phyloP scores from a whole-genome alignment of 2,797 vertebrate species.

The Tenualosa ilisha region DNA sequence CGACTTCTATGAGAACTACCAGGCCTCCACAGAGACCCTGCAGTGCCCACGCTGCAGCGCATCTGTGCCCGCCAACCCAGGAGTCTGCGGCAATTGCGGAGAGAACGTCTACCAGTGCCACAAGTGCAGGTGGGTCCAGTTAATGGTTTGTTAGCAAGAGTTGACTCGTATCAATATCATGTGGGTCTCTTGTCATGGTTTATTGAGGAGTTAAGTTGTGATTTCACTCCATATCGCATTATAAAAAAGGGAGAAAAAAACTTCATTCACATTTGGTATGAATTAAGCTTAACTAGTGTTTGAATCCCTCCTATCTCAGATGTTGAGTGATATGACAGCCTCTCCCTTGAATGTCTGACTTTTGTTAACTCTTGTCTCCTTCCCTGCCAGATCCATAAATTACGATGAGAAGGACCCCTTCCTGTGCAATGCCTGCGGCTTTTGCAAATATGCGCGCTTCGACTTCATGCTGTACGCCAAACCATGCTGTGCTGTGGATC shows the following conservation, averaged over 20 bases:
- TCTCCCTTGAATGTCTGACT: not conserved
- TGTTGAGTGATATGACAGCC: not conserved
- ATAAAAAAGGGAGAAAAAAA: too few relatives aligned
- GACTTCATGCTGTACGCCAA: conserved; percentile 99
- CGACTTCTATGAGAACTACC: conserved; percentile 98
- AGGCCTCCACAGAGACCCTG: conserved; percentile 95
- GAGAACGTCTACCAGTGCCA: conserved; percentile 99
- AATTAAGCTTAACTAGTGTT: too few relatives aligned
- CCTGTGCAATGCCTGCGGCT: conserved; percentile 97
- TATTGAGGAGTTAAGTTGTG: too few relatives aligned
- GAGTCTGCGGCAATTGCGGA: conserved; percentile 96
- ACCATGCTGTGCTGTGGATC: conserved; percentile 97
- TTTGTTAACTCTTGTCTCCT: not conserved
- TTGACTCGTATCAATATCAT: too few relatives aligned
- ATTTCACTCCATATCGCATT: too few relatives aligned
- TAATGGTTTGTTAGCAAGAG: not conserved
- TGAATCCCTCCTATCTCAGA: too few relatives aligned
- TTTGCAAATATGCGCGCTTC: conserved; percentile 98
- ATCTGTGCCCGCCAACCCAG: conserved; percentile 95
- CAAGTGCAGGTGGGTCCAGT: conserved; percentile 88
- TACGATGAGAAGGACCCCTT: conserved; percentile 99
- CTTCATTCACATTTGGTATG: too few relatives aligned
- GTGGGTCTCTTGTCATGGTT: too few relatives aligned
- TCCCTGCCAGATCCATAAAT: conserved; percentile 87
- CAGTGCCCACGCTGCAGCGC: conserved; percentile 98